Conservation (phyloP, 37 sponge, comb jelly and placozoan genomes). For the Amphimedon queenslandica region DNA sequence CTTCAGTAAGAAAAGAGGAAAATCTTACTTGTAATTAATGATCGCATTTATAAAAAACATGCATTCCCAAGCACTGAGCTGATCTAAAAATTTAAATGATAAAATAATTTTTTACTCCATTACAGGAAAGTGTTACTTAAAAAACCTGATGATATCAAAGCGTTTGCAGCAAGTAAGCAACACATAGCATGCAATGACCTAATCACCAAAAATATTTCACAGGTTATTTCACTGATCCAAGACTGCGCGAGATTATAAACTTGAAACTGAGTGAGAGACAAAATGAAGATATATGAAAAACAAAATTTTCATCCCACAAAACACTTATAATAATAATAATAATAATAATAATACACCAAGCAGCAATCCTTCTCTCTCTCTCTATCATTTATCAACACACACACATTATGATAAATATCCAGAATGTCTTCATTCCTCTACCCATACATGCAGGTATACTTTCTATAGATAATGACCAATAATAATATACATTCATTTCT, state of each 20-base stretch:
- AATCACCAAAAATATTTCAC: neutral
- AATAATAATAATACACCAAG: no score
- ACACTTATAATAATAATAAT: no score
- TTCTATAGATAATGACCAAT: neutral
- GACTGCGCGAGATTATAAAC: no score
- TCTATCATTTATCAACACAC: no score
- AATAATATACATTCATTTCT: neutral
- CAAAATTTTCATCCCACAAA: no score
- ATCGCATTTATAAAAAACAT: no score
- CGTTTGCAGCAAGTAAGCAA: slow-evolving; percentile 71
- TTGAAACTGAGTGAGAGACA: no score
- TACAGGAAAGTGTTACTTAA: slow-evolving; percentile 60
- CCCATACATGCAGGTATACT: neutral
- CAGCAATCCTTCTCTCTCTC: no score
- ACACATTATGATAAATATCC: no score
- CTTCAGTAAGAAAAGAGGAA: neutral
- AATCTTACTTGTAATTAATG: neutral
- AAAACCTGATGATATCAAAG: slow-evolving; percentile 60
- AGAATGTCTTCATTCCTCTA: neutral
- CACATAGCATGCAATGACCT: neutral
- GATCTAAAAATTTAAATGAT: neutral
- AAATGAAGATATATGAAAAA: no score
- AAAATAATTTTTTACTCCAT: neutral
- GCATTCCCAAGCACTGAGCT: no score
- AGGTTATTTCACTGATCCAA: slow-evolving; percentile 58